Evolutionary conservation across 2,888 invertebrate genomes (phyloP), one percentile per base, ranked within the genome.

Genomic region (Melinaea marsaeus): DNA sequence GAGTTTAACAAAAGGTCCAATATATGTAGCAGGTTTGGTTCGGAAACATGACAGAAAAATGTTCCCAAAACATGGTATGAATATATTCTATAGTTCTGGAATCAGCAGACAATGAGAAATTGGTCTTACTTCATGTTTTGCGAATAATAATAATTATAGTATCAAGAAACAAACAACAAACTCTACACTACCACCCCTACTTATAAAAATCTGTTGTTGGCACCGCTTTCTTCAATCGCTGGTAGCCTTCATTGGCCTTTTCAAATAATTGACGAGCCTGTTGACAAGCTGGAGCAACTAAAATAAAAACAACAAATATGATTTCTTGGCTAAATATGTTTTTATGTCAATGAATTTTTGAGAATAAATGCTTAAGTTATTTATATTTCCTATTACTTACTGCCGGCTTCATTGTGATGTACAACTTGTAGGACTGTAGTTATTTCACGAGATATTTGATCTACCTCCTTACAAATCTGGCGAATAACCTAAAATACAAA

Each of bases 171-270:
- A 22, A 22, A 22, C 22, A 22, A 22, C 22, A 22, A 22, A 22
- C 22, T 1, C 3, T 42, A 9, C 9, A 42, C 11, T 9, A 42
- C 0, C 42, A 9, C 7, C 58, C 78, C 72, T 80, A 93, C 93
- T 96, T 92, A 83, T 96, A 97, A 85, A 96, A 98, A 74, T 97
- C 95, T 57, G 94, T 94, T 1, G 87, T 69, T 0, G 97, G 96
- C 45, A 98, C 92, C 61, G 95, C 90, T 54, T 85, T 80, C 32
- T 93, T 92, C 51, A 98, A 86, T 69, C 91, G 92, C 2, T 81
- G 79, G 77, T 95, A 97, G 13, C 94, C 93, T 34, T 89, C 83
- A 6, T 92, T 88, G 0, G 96, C 93, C 61, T 92, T 92, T 55
- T 92, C 92, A 75, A 97, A 95, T 62, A 93, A 79, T 69, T 92